A percentile compares a stretch with the other conserved stretches of the same genome.
phyloP scores from a whole-genome alignment of 2,888 invertebrate genomes.

The Volucella inanis region DNA sequence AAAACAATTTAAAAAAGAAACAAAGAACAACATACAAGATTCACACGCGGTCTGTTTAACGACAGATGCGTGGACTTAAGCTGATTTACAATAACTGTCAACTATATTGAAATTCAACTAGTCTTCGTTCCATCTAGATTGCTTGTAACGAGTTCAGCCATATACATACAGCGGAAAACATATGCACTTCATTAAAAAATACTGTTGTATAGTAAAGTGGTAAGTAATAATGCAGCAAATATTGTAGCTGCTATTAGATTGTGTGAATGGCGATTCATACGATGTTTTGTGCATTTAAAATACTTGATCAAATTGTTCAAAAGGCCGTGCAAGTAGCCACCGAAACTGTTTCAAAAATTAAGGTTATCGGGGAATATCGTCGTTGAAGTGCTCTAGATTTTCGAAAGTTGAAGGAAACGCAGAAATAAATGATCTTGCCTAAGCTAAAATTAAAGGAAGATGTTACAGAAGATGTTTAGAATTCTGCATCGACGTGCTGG shows the following conservation, averaged over 20 bases:
- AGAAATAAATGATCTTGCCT: slow-evolving; percentile 54
- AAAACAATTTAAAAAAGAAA: slow-evolving; percentile 24
- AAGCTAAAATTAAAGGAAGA: slow-evolving; percentile 56
- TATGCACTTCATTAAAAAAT: slow-evolving; percentile 35
- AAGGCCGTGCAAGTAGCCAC: slow-evolving; percentile 24
- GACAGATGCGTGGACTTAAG: slow-evolving; percentile 32
- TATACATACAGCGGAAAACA: slow-evolving; percentile 28
- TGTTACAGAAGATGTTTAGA: slow-evolving; percentile 55
- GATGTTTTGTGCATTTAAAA: slow-evolving; percentile 43
- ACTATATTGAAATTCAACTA: slow-evolving; percentile 23
- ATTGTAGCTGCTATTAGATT: slow-evolving; percentile 27
- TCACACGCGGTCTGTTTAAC: slow-evolving; percentile 6
- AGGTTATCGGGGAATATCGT: slow-evolving; percentile 44
- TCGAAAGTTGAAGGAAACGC: slow-evolving; percentile 41
- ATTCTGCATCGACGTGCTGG: slow-evolving; percentile 56
- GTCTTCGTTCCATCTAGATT: slow-evolving; percentile 18
- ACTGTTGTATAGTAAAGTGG: slow-evolving; percentile 49
- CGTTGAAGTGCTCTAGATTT: slow-evolving; percentile 31
- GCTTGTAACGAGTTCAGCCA: slow-evolving; percentile 18
- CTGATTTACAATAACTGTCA: slow-evolving; percentile 26
- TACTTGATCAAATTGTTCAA: slow-evolving; percentile 40
- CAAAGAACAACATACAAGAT: slow-evolving; percentile 5
- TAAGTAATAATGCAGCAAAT: slow-evolving; percentile 56
- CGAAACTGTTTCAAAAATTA: slow-evolving; percentile 17
- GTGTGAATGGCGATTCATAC: slow-evolving; percentile 47